Evolutionary conservation across 1,140 invertebrate species (phyloP).

Genomic region (Diachasmimorpha longicaudata): DNA sequence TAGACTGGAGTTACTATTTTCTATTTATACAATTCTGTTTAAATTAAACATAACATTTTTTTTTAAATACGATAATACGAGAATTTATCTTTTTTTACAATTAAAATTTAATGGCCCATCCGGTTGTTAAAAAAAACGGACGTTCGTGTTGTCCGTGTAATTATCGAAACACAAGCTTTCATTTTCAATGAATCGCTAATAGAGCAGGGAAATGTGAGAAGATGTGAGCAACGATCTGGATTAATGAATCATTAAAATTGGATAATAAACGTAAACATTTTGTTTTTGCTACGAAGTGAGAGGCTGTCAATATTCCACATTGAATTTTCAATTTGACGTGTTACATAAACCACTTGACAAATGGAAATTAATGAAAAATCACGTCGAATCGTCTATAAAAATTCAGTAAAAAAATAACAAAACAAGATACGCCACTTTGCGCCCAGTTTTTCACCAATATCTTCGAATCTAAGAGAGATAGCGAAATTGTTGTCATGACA

Average conservation of each 20-base stretch:
- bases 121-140: no score
- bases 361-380: no score
- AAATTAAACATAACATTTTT: no score
- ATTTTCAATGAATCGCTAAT: not conserved
- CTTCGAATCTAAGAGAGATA: no score
- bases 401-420: no score
- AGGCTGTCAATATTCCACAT: not conserved
- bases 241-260: not conserved
- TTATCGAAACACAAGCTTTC: not conserved
- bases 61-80: not conserved
- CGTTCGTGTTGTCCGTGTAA: not conserved
- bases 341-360: not conserved
- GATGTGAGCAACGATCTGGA: not conserved
- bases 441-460: no score
- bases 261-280: not conserved
- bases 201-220: not conserved
- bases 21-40: no score
- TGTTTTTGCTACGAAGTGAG: not conserved
- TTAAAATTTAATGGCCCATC: not conserved
- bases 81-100: not conserved
- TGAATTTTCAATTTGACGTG: not conserved
- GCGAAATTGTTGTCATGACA: no score
- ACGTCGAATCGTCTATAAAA: no score
- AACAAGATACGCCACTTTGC: no score
- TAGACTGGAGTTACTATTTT: no score